Evolutionary conservation across 2,113 vertebrate species (phyloP).

Genomic region (Phodopus roborovskii): DNA sequence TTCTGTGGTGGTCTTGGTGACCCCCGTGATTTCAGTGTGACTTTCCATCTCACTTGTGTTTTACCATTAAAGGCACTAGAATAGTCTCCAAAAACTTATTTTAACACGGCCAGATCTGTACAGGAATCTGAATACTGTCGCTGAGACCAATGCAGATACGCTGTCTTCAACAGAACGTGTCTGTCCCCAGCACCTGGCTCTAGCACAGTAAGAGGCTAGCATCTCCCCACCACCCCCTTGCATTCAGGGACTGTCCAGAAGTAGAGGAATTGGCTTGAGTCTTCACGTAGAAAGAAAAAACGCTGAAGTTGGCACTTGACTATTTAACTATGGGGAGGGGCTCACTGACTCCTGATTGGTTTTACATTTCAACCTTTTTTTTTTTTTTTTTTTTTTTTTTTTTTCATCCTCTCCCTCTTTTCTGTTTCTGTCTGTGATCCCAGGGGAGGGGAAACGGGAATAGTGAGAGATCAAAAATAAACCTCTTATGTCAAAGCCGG

Average conservation of each 20-base stretch:
- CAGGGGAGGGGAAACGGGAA: conserved; percentile 93
- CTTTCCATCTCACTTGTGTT: conserved; percentile 4
- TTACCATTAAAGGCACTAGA: conserved; percentile 33
- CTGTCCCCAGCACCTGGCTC: neutral
- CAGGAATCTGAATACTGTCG: neutral
- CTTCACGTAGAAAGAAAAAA: conserved; percentile 51
- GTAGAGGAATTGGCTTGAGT: conserved; percentile 61
- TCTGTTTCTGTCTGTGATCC: conserved; percentile 80
- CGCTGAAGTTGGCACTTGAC: conserved; percentile 83
- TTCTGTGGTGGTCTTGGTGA: neutral
- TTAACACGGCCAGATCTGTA: neutral
- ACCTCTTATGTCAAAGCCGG: conserved; percentile 92
- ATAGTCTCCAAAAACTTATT: neutral
- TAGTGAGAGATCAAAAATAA: conserved; percentile 94
- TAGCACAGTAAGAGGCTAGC: neutral
- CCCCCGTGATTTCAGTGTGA: neutral
- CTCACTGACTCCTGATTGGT: conserved; percentile 89
- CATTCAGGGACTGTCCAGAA: conserved; percentile 2
- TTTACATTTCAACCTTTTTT: conserved; percentile 87
- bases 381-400: conserved; percentile 83
- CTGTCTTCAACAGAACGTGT: neutral
- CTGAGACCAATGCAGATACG: neutral
- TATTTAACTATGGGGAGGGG: conserved; percentile 72
- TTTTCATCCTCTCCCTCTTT: conserved; percentile 73
- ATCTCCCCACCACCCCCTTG: neutral